Evolutionary conservation across 2,797 vertebrate genomes (phyloP).

Genomic region (Pipistrellus kuhlii): DNA sequence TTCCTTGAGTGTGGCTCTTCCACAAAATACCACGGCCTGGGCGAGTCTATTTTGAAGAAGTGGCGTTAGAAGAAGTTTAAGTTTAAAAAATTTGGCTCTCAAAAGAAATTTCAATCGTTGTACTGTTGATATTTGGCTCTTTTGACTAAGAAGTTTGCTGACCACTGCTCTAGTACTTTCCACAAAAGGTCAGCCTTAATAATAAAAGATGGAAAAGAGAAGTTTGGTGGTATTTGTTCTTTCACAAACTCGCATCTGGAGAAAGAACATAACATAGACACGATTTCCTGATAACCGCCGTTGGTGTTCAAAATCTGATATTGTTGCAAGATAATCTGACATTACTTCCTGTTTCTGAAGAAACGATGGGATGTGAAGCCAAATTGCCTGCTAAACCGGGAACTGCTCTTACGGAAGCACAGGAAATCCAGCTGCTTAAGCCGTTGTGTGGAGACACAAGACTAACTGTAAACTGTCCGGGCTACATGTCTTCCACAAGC

Average conservation of each 20-base stretch:
- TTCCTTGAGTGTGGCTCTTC: no score
- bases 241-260: conserved; percentile 10
- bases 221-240: not conserved
- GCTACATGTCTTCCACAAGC: not conserved
- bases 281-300: conserved; percentile 32
- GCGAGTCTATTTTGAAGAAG: no score
- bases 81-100: no score
- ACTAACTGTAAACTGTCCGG: not conserved
- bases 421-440: not conserved
- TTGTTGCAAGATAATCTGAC: not conserved
- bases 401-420: not conserved
- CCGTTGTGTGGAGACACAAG: not conserved
- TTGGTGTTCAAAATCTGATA: conserved; percentile 7
- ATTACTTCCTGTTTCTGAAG: conserved; percentile 61
- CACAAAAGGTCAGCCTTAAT: not conserved
- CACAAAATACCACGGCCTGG: no score
- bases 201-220: not conserved
- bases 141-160: no score
- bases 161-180: not conserved
- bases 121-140: no score
- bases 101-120: no score
- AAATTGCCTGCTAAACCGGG: not conserved
- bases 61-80: no score
- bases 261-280: not conserved
- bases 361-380: not conserved